Percentiles rank a stretch among this genome's conserved stretches.
phyloP scores from a whole-genome alignment of 2,797 vertebrate species.

The Notamacropus eugenii region DNA sequence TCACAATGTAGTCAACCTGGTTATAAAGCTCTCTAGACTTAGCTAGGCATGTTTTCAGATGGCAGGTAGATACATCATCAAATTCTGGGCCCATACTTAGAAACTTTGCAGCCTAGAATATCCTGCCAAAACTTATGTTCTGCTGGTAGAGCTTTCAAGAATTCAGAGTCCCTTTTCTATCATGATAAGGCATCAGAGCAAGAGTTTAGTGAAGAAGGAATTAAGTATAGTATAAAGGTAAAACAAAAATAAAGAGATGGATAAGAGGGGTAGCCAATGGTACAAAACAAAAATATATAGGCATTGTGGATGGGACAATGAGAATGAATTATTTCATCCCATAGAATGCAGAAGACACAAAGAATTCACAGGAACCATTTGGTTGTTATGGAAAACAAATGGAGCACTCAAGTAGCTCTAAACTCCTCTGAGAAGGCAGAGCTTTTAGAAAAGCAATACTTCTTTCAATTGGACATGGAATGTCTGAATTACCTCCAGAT shows the following conservation, averaged over 20 bases:
- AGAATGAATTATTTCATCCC: not conserved
- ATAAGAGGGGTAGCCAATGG: not conserved
- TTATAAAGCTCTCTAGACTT: not conserved
- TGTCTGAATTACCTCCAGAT: not conserved
- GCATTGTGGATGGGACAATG: not conserved
- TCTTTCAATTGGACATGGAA: not conserved
- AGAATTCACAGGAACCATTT: not conserved
- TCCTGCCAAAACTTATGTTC: not conserved
- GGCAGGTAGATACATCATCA: not conserved
- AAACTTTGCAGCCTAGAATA: not conserved
- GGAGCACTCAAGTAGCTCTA: not conserved
- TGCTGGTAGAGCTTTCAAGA: not conserved
- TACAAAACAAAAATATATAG: not conserved
- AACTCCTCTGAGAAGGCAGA: not conserved
- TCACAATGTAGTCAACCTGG: not conserved
- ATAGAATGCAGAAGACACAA: not conserved
- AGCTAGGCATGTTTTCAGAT: not conserved
- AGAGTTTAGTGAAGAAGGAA: not conserved
- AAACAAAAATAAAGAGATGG: not conserved
- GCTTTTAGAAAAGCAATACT: not conserved
- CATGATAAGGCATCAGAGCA: not conserved
- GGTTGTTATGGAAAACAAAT: not conserved
- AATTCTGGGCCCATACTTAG: not conserved
- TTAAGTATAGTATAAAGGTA: not conserved
- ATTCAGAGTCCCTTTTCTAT: not conserved